Evolutionary conservation across 92 coral and sea anemone species (phyloP), one percentile per base, ranked within the genome.

Genomic region (Paramuricea clavata): DNA sequence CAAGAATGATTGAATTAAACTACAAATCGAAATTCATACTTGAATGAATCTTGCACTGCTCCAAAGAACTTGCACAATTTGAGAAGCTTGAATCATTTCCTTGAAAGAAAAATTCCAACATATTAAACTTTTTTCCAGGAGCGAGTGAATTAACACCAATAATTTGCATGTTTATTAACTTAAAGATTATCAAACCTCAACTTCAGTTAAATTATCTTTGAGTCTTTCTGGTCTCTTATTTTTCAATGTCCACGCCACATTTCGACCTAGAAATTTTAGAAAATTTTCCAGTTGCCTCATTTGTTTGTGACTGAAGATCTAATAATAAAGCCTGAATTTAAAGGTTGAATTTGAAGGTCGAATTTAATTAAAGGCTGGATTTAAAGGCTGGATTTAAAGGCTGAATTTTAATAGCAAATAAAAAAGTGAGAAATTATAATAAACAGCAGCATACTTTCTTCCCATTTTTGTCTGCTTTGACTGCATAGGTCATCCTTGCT

Each of bases 211-310:
- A 2, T 74, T 17, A 32, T 96, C 98, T 61, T 95, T 76, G 4
- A 94, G 85, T 59, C 85, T 93, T 60, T 96, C 99, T 47, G 99
- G 99, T 78, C 99, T 84, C 17, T 94, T 93, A 73, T 96, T 96
- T 81, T 83, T 96, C 69, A 92, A 92, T 17, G 96, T 94, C 99
- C 99, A 96, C 7, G 95, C 69, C 0, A 96, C 83, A 25, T 90
- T 91, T 60, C 98, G 92, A 76, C 93, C 93, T 83, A 19, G 43
- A 69, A 15, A 28, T 11, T 28, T n/a, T n/a, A n/a, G n/a, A n/a
- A n/a, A n/a, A n/a, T n/a, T n/a, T n/a, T n/a, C n/a, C n/a, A n/a
- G n/a, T n/a, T n/a, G n/a, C n/a, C n/a, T n/a, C n/a, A n/a, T n/a
- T n/a, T n/a, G n/a, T n/a, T n/a, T n/a, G n/a, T n/a, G n/a, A n/a